These are phyloP conservation scores for Doryteuthis pealeii DNA, from an alignment of 1,140 invertebrate species.

Conservation along the genomic window DNA sequence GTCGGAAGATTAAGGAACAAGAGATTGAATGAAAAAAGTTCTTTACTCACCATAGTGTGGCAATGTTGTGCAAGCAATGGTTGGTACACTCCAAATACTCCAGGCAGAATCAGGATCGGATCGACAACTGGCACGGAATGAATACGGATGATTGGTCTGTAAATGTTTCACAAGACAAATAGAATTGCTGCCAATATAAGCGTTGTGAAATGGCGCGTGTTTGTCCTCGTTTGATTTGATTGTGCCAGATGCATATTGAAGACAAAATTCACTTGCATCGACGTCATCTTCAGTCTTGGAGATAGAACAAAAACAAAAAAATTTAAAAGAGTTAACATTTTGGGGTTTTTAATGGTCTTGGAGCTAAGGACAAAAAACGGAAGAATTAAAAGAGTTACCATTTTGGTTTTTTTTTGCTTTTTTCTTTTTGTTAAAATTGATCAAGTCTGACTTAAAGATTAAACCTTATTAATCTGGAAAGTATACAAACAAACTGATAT, in stretches of 20 bases:
- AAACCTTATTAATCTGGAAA: too few species aligned
- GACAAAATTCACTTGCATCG: slow-evolving; percentile 45
- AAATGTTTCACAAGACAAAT: slow-evolving; percentile 44
- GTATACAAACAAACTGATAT: too few species aligned
- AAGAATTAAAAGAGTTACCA: too few species aligned
- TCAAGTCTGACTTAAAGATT: too few species aligned
- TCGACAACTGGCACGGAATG: slow-evolving; percentile 49
- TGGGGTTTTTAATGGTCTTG: too few species aligned
- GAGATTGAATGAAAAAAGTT: too few species aligned
- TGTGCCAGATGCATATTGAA: slow-evolving; percentile 47
- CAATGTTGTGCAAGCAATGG: slow-evolving; percentile 41
- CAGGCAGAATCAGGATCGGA: slow-evolving; percentile 37
- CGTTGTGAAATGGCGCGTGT: slow-evolving; percentile 44
- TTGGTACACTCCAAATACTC: slow-evolving; percentile 50
- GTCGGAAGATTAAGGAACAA: too few species aligned
- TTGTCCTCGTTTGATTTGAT: slow-evolving; percentile 30
- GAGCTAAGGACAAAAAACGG: too few species aligned
- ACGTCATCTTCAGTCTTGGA: slow-evolving; percentile 48
- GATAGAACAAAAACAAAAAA: slow-evolving; percentile 3
- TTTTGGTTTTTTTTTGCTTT: too few species aligned
- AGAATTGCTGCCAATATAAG: slow-evolving; percentile 43
- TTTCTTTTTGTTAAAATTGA: too few species aligned
- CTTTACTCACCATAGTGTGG: slow-evolving; percentile 47
- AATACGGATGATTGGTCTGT: slow-evolving; percentile 40
- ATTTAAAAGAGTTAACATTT: too few species aligned